Evolutionary conservation across 2,113 vertebrate genomes (phyloP), one percentile per base, ranked within the genome.

Genomic region (Ceuthmochares aereus): DNA sequence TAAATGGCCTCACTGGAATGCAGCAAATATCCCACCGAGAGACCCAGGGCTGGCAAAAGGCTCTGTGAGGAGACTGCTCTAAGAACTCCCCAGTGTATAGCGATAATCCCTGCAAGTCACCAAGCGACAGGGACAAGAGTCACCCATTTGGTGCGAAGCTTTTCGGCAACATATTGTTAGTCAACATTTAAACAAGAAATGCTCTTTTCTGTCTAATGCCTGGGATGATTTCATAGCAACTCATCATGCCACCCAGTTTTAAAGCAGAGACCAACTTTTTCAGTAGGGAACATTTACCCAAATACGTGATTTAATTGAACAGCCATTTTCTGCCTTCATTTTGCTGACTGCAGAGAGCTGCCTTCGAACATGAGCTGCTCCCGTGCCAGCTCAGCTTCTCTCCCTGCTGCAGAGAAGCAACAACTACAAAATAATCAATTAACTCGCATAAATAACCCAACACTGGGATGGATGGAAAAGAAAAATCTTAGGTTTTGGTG

Each of bases 301-400:
- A 95, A 70, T 55, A 43, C 1, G 64, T 51, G 73, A 42, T 92
- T 90, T 90, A 86, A 84, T 22, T 40, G 87, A 96, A 56, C 59
- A 90, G 93, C 60, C 92, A 32, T 91, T 93, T 94, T 74, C 95
- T 43, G 82, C 75, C 72, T 15, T 14, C n/a, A 69, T 94, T 96
- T 89, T 88, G 87, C 91, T 94, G 95, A 91, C 55, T 80, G 75
- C 89, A 63, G 75, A 87, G 12, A 83, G 93, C 82, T 51, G 78
- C 37, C 2, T 52, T 83, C 20, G 79, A 66, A 36, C 12, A 27
- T 2, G 2, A 80, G 83, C 68, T 2, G 88, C 88, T 97, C 76
- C 26, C 2, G 0, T 68, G 92, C 92, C 88, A 80, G 79, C 90
- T 68, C 92, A 55, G 72, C 95, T 90, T 40, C 93, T 67, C 40